phyloP scores from a whole-genome alignment of 2,113 vertebrate species.

The Dryoscopus gambensis region DNA sequence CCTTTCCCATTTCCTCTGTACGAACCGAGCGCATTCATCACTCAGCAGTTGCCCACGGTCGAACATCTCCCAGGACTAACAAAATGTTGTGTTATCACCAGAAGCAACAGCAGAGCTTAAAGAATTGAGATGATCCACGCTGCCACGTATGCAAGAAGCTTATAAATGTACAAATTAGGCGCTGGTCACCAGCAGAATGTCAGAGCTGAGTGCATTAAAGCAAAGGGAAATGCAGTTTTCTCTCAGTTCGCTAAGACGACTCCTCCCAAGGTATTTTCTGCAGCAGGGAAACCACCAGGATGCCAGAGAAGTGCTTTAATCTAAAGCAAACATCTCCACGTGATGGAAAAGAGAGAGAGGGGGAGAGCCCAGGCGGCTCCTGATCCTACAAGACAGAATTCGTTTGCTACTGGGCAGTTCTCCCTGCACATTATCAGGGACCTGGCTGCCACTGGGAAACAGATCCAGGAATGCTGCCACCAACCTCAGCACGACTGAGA shows the following conservation, averaged over 20 bases:
- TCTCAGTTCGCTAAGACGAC: not conserved
- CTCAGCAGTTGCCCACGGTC: not conserved
- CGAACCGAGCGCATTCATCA: not conserved
- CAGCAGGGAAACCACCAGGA: conserved; percentile 2
- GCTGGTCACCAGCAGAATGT: not conserved
- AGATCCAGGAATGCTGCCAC: not conserved
- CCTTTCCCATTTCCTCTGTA: not conserved
- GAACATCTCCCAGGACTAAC: not conserved
- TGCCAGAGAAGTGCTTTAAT: conserved; percentile 31
- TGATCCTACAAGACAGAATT: not conserved
- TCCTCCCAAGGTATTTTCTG: conserved; percentile 5
- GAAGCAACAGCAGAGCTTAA: not conserved
- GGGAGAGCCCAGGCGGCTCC: not conserved
- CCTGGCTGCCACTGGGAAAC: not conserved
- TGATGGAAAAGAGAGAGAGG: not conserved
- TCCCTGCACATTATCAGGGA: not conserved
- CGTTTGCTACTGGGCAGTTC: not conserved
- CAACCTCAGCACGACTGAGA: not conserved
- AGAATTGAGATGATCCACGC: not conserved
- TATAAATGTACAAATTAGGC: not conserved
- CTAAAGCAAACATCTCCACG: conserved; percentile 42
- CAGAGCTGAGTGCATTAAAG: not conserved
- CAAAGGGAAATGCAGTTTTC: not conserved
- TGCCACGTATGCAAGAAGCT: rapidly evolving
- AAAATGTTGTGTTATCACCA: not conserved